Percentiles rank a stretch among this genome's conserved stretches.
phyloP scores from a whole-genome alignment of 37 sponge, comb jelly and placozoan species.

The Agelas oroides region DNA sequence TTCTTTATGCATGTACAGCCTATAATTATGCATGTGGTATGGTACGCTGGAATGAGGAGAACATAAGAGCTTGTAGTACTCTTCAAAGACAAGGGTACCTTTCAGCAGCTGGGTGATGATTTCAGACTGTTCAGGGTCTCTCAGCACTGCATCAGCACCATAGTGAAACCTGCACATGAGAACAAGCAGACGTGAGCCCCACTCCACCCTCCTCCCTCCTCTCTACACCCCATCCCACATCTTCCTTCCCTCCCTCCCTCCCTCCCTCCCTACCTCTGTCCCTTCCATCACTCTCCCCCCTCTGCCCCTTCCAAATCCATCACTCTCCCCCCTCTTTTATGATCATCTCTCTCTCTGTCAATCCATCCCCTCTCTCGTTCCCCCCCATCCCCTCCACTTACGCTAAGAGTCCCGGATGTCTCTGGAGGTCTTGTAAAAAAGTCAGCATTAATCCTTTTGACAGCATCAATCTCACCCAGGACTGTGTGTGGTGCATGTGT shows the following conservation, averaged over 20 bases:
- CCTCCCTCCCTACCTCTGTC: too few species aligned
- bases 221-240: too few species aligned
- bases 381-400: conserved; percentile 10
- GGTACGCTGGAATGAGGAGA: background rate
- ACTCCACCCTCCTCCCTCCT: background rate
- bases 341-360: too few species aligned
- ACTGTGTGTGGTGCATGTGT: conserved; percentile 2
- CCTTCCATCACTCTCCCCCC: too few species aligned
- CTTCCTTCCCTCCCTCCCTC: too few species aligned
- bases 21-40: too few species aligned
- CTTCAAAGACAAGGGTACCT: background rate
- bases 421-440: conserved; percentile 64
- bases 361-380: too few species aligned
- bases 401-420: conserved; percentile 62
- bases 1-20: too few species aligned
- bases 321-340: too few species aligned
- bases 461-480: conserved; percentile 64
- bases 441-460: conserved; percentile 39
- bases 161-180: conserved; percentile 40
- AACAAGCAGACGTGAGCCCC: background rate
- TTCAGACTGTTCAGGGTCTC: conserved; percentile 48
- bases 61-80: too few species aligned
- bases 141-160: conserved; percentile 32
- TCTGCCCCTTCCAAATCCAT: too few species aligned
- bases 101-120: conserved; percentile 39